Conservation (phyloP, 2,888 invertebrate species). For the Zonitis immaculata region DNA sequence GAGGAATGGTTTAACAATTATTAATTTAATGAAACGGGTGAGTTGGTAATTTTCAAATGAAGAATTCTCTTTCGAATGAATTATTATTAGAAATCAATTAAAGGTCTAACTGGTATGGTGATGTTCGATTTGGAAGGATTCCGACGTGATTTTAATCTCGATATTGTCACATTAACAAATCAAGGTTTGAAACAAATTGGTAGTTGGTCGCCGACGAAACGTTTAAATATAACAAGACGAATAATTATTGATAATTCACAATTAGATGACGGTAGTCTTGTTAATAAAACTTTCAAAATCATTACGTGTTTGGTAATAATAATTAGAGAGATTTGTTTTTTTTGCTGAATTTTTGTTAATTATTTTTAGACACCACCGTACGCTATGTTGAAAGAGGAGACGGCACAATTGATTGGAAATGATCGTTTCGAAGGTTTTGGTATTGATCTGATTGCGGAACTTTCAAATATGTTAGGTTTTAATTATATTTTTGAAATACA, state of each 20-base stretch:
- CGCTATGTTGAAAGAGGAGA: conserved; percentile 75
- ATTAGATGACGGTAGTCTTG: conserved; percentile 58
- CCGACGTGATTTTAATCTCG: conserved; percentile 64
- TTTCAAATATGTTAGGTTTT: conserved; percentile 73
- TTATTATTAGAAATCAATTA: conserved; percentile 54
- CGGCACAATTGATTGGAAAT: conserved; percentile 65
- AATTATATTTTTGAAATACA: conserved; percentile 77
- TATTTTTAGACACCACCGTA: conserved; percentile 76
- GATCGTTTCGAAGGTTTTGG: conserved; percentile 84
- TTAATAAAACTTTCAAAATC: conserved; percentile 67
- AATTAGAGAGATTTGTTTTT: neutral
- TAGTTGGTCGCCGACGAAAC: conserved; percentile 55
- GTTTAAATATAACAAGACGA: conserved; percentile 14
- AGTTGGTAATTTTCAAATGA: conserved; percentile 39
- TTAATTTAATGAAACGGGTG: conserved; percentile 77
- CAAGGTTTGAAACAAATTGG: conserved; percentile 65
- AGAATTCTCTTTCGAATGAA: too few relatives aligned
- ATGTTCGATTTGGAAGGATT: conserved; percentile 76
- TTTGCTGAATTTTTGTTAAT: neutral
- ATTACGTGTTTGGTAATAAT: conserved; percentile 63
- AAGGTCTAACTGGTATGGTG: conserved; percentile 72
- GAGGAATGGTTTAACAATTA: conserved; percentile 75
- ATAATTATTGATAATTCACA: conserved; percentile 4
- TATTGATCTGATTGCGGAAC: conserved; percentile 78
- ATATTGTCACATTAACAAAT: conserved; percentile 61